Base-by-base conservation (phyloP, 2,888 invertebrate genomes). In the Sesia apiformis region DNA sequence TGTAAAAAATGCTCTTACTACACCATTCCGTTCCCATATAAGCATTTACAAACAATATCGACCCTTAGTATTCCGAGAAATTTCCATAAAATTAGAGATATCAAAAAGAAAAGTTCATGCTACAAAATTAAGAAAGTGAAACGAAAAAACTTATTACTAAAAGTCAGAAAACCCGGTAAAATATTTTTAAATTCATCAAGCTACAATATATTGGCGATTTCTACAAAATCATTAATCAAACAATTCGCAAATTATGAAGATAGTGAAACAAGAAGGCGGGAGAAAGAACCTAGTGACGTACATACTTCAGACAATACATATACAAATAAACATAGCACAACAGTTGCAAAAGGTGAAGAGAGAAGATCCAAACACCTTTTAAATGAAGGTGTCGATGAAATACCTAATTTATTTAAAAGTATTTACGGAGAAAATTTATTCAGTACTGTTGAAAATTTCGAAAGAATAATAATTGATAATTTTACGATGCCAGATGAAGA, bases 51-150 rank as follows among this genome's bases (percentile, higher is more conserved):
- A 67, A 63, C 84, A 4, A 73, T 86, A 56, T 86, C 88, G 5
- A 84, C 86, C 0, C 62, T 86, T 23, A 88, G 82, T 52, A 74
- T 87, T 38, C 88, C 87, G 5, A 77, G 76, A 63, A 75, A 74
- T 57, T 61, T 74, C 23, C 63, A 72, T 39, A 63, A 63, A 3
- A 56, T 54, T 46, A 49, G 56, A 4, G 41, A 57, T 52, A 56
- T 60, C 3, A 64, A 64, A 6, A 56, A 52, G 7, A 39, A 6
- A 4, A 60, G 60, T 40, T 62, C 59, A 40, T 56, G 59, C 46
- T 56, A 60, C 41, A 67, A 63, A 58, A 55, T 63, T 6, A 69
- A 65, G 40, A 73, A 64, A 54, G 55, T 56, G 3, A 66, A 65
- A 52, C 60, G 59, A 6, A 70, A 65, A 39, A 71, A 78, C 57